phyloP scores from a whole-genome alignment of 2,797 vertebrate species.

The Rhynchotus rufescens region DNA sequence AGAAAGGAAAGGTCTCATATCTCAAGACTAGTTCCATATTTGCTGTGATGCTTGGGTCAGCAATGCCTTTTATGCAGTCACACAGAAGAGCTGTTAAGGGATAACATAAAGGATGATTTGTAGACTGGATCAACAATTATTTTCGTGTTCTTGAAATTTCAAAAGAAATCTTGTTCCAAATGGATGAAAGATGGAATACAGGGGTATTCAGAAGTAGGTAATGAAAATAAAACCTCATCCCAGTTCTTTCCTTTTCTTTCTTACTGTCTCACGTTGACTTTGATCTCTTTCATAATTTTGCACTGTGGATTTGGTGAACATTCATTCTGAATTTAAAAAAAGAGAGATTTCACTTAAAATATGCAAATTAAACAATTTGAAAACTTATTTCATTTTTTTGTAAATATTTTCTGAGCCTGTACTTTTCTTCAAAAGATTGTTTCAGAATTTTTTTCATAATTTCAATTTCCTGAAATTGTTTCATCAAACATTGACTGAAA shows the following conservation, averaged over 20 bases:
- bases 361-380: neutral
- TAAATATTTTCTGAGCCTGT: neutral
- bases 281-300: neutral
- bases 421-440: neutral
- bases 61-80: neutral
- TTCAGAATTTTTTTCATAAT: neutral
- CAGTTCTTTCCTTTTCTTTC: neutral
- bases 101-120: neutral
- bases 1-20: neutral
- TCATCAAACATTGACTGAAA: neutral
- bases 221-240: neutral
- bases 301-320: neutral
- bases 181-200: neutral
- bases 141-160: neutral
- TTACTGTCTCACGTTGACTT: neutral
- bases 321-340: neutral
- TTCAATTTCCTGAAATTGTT: neutral
- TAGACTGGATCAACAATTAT: neutral
- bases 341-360: neutral
- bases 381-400: neutral
- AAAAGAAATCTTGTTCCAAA: neutral
- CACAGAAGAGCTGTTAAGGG: neutral
- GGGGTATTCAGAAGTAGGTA: neutral
- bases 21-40: neutral
- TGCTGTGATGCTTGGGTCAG: neutral